phyloP scores from a whole-genome alignment of 2,888 invertebrate species.

The Drosophila helvetica region DNA sequence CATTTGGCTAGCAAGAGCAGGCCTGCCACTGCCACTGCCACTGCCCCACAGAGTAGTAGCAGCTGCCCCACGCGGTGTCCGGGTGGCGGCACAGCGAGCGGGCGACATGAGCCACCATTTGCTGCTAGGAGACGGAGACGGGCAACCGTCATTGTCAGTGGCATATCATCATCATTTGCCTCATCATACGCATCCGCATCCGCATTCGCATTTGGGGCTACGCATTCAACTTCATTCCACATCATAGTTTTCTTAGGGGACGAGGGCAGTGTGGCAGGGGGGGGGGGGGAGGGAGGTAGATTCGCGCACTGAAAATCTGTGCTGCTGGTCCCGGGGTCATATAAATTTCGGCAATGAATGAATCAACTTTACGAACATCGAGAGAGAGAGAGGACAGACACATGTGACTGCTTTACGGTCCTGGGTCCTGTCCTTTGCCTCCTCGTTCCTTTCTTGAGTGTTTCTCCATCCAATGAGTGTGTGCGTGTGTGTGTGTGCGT shows the following conservation, averaged over 20 bases:
- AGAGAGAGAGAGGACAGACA: slow-evolving; percentile 50
- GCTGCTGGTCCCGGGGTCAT: slow-evolving; percentile 54
- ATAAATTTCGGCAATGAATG: slow-evolving; percentile 77
- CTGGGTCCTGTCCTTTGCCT: background rate
- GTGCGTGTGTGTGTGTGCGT: slow-evolving; percentile 43
- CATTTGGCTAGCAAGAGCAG: slow-evolving; percentile 61
- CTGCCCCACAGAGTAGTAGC: slow-evolving; percentile 20
- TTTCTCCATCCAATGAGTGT: slow-evolving; percentile 28
- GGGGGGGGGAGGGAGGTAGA: background rate
- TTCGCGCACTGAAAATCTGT: slow-evolving; percentile 11
- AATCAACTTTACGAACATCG: slow-evolving; percentile 76
- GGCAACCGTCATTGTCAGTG: slow-evolving; percentile 64
- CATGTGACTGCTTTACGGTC: slow-evolving; percentile 70
- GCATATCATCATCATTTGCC: slow-evolving; percentile 49
- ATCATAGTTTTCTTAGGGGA: background rate
- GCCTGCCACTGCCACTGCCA: slow-evolving; percentile 14
- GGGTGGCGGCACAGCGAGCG: slow-evolving; percentile 60
- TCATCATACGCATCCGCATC: slow-evolving; percentile 19
- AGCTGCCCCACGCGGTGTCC: background rate
- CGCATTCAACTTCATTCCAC: slow-evolving; percentile 5
- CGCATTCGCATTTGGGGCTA: slow-evolving; percentile 9
- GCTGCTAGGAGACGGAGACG: background rate
- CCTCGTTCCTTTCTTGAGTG: background rate
- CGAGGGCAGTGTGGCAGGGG: background rate
- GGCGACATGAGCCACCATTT: slow-evolving; percentile 58